These are phyloP conservation scores for Otolemur garnettii DNA, from an alignment of 2,113 vertebrate genomes.

Conservation along the genomic window DNA sequence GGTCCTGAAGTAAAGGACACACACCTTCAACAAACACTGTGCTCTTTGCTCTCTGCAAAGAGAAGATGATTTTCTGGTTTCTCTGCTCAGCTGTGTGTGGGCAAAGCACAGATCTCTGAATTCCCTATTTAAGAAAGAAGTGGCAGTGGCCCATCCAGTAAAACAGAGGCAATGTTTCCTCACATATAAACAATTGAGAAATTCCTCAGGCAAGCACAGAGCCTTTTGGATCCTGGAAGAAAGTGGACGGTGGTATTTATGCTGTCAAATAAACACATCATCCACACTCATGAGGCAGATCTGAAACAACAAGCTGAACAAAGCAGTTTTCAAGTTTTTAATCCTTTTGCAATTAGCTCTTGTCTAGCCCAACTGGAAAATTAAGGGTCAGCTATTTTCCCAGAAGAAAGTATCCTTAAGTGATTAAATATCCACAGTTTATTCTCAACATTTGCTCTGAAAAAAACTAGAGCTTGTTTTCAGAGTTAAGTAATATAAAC, in stretches of 20 bases:
- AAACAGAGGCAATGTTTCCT: constrained; percentile 71
- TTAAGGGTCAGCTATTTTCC: constrained; percentile 48
- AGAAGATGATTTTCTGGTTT: constrained; percentile 49
- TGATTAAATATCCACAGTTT: constrained; percentile 29
- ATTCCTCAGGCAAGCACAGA: constrained; percentile 69
- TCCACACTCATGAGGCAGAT: constrained; percentile 72
- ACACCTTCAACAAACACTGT: not conserved
- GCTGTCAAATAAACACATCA: constrained; percentile 83
- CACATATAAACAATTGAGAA: constrained; percentile 78
- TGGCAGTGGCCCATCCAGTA: constrained; percentile 53
- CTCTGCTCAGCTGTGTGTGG: constrained; percentile 24
- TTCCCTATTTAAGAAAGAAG: constrained; percentile 68
- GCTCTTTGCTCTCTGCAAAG: not conserved
- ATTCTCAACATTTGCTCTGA: constrained; percentile 4
- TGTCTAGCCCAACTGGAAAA: constrained; percentile 53
- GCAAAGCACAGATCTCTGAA: constrained; percentile 46
- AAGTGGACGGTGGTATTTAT: constrained; percentile 76
- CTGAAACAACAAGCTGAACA: constrained; percentile 76
- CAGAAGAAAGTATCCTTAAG: not conserved
- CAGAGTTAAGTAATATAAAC: constrained; percentile 63
- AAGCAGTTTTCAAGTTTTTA: constrained; percentile 77
- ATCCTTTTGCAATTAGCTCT: constrained; percentile 63
- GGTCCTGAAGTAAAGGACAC: not conserved
- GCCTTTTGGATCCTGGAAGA: constrained; percentile 77
- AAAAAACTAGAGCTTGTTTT: constrained; percentile 7